Evolutionary conservation across 1,140 invertebrate species (phyloP), one percentile per base, ranked within the genome.

Genomic region (Tachypleus tridentatus): DNA sequence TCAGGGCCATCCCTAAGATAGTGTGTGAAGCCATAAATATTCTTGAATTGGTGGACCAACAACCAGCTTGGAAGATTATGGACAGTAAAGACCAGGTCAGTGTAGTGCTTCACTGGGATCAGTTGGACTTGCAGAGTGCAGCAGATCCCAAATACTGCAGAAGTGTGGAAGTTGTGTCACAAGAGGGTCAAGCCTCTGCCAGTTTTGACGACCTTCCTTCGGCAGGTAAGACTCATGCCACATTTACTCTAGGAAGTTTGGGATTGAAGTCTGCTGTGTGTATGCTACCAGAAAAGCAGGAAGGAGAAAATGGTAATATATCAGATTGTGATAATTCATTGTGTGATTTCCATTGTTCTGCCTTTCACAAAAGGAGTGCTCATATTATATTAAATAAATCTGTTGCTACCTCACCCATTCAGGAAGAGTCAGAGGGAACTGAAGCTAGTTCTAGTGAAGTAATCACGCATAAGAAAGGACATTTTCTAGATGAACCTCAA

Each of bases 41-140:
- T 64, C 80, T 94, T 80, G 90, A 93, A 78, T 80, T 94, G 73
- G 90, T 93, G 80, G 88, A 93, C 89, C 91, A 93, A 79, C 90
- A 89, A 29, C 90, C 91, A 72, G 92, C 90, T 79, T 95, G 91
- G 91, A 93, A 93, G 80, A 93, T 94, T 81, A 93, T 93, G 88
- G 91, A 94, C 83, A 92, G 92, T 83, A 89, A 92, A 81, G 89
- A 90, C 74, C 85, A 90, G 76, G 88, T 94, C 79, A 93, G 91
- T 73, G 89, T 95, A 78, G 90, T 93, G 71, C 80, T 93, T 74
- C 88, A 93, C 78, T 93, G 91, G 89, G 89, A 93, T 82, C 90
- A 91, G 69, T 68, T 72, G 11, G 72, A 67, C 67, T 70, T 51
- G 62, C 71, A 51, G 68, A 73, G 65, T 69, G 67, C 11, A 58